Evolutionary conservation across 2,113 vertebrate genomes (phyloP).

Genomic region (Chaetorhynchus papuensis): DNA sequence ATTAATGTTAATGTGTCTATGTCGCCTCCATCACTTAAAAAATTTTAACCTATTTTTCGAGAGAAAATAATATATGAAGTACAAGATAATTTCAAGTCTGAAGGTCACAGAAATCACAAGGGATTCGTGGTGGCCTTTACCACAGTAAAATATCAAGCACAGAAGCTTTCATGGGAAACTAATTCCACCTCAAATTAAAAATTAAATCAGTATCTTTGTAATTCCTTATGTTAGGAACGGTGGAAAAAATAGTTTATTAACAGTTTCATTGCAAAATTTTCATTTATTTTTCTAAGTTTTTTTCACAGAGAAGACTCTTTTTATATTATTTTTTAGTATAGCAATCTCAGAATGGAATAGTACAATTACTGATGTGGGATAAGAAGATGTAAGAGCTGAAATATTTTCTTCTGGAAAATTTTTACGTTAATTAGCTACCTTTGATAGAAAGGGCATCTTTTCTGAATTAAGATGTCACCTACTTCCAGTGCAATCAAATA

Average conservation of each 20-base stretch:
- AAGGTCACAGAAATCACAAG: background rate
- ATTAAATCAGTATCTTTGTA: background rate
- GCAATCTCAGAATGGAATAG: background rate
- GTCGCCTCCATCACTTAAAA: background rate
- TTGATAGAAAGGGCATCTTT: background rate
- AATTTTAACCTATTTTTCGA: background rate
- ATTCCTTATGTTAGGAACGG: background rate
- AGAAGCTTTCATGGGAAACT: background rate
- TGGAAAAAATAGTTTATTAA: background rate
- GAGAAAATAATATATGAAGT: background rate
- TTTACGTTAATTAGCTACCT: background rate
- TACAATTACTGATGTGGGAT: background rate
- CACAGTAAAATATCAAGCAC: background rate
- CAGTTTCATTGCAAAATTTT: background rate
- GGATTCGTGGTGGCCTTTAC: background rate
- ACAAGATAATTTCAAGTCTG: slow-evolving; percentile 18
- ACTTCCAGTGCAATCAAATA: background rate
- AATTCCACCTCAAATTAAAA: background rate
- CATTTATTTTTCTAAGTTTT: background rate
- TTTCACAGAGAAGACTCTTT: background rate
- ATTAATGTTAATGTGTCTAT: background rate
- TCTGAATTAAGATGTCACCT: background rate
- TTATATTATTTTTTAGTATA: background rate
- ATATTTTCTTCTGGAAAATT: background rate
- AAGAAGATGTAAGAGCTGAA: background rate